A percentile compares a stretch with the other conserved stretches of the same genome.
These are phyloP conservation scores for Orthosia gracilis DNA, from an alignment of 2,888 invertebrate species.

Conservation along the genomic window DNA sequence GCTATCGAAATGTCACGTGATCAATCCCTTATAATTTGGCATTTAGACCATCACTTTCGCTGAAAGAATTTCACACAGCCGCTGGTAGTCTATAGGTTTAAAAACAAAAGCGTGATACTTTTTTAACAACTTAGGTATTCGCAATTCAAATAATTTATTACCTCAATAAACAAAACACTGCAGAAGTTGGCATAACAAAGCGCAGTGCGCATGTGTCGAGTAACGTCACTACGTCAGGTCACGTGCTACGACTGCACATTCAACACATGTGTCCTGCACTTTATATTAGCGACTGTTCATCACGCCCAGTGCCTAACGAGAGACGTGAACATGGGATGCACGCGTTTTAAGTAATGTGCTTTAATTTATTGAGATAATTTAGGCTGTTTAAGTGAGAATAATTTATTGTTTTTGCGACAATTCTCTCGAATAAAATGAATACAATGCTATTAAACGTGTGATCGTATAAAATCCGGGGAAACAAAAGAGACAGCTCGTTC, in stretches of 20 bases:
- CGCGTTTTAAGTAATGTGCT: background rate
- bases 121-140: too few species aligned
- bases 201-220: background rate
- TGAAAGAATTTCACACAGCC: too few species aligned
- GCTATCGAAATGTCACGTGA: too few species aligned
- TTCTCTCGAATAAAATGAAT: background rate
- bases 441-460: background rate
- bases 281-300: constrained; percentile 16
- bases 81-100: too few species aligned
- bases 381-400: background rate
- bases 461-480: background rate
- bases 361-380: constrained; percentile 7
- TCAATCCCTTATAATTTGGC: too few species aligned
- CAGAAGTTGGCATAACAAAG: background rate
- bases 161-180: constrained; percentile 6
- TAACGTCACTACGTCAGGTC: constrained; percentile 15
- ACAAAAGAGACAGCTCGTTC: background rate
- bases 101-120: too few species aligned
- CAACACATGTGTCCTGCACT: constrained; percentile 20
- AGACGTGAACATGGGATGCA: constrained; percentile 1
- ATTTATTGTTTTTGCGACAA: constrained; percentile 6
- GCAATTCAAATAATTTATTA: background rate
- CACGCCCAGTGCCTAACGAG: constrained; percentile 16
- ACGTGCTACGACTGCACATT: constrained; percentile 22
- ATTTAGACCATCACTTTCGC: too few species aligned